Conservation (phyloP, 2,888 invertebrate genomes). For the Dorcus parallelipipedus region DNA sequence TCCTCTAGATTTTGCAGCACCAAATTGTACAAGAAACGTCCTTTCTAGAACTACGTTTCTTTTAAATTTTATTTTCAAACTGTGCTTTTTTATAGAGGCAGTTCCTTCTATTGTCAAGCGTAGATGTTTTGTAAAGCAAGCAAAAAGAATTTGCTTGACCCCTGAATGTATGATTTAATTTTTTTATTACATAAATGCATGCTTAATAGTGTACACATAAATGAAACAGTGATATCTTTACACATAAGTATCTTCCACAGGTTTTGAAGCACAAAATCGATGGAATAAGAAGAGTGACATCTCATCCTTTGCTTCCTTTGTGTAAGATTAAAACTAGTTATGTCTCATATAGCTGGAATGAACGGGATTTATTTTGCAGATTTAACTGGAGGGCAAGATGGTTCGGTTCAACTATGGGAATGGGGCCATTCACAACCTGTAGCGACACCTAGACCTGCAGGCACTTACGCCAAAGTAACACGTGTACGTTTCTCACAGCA, state of each 20-base stretch:
- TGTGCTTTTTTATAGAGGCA: no score
- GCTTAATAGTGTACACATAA: no score
- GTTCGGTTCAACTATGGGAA: constrained; percentile 95
- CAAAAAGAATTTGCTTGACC: no score
- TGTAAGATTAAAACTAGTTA: constrained; percentile 66
- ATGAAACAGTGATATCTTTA: no score
- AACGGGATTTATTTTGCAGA: constrained; percentile 52
- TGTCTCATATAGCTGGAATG: not conserved
- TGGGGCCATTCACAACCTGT: constrained; percentile 94
- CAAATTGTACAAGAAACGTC: no score
- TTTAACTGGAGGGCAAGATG: constrained; percentile 92
- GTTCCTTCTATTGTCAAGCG: no score
- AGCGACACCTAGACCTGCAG: constrained; percentile 86
- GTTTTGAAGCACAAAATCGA: constrained; percentile 91
- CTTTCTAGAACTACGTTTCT: no score
- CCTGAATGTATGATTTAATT: no score
- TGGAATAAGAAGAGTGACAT: constrained; percentile 91
- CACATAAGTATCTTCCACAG: constrained; percentile 50
- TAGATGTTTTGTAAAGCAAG: no score
- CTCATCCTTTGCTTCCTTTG: constrained; percentile 92
- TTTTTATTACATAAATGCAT: no score
- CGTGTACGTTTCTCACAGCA: constrained; percentile 94
- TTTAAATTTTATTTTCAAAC: no score
- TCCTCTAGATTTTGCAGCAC: no score
- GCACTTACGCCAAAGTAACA: constrained; percentile 93